Evolutionary conservation across 2,888 invertebrate genomes (phyloP), one percentile per base, ranked within the genome.

Genomic region (Ornithoptera priamus): DNA sequence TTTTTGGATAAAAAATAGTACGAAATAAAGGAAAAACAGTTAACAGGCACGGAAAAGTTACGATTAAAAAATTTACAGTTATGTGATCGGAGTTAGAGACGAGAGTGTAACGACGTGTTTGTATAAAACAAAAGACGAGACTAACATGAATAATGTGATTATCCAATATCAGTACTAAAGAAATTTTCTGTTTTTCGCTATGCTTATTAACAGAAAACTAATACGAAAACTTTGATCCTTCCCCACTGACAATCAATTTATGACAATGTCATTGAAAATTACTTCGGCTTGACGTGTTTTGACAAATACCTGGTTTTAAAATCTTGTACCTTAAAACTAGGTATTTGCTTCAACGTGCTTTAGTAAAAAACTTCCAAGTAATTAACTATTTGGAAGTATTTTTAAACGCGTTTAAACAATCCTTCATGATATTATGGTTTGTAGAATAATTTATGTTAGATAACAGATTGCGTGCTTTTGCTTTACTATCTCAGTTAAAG

Each of bases 51-150:
- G 3, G 56, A 56, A 56, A 56, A 20, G 56, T 56, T n/a, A 56
- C 18, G 20, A 15, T 56, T 56, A 56, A 6, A 56, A 56, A 36
- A 62, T 62, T 57, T 68, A 68, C 68, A 68, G 68, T 68, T 68
- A 68, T 53, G 53, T 61, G 62, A 22, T 42, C 58, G 20, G 24
- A 56, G n/a, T 68, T 17, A 8, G 20, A 36, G n/a, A 7, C 0
- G 42, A 12, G 30, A 36, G n/a, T 64, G 53, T 15, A 15, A 62
- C 69, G 62, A 39, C 50, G 50, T 10, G 8, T 65, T 46, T 2
- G 63, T 65, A 66, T 63, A 64, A 68, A 71, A 71, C 62, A 68
- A 71, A 66, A 53, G 64, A 24, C 46, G 56, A 67, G 62, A 72
- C 72, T 74, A 67, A 50, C 68, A 67, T 39, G 67, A 67, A 62